Conservation (phyloP, 1,140 invertebrate species). For the Nebria ingens region DNA sequence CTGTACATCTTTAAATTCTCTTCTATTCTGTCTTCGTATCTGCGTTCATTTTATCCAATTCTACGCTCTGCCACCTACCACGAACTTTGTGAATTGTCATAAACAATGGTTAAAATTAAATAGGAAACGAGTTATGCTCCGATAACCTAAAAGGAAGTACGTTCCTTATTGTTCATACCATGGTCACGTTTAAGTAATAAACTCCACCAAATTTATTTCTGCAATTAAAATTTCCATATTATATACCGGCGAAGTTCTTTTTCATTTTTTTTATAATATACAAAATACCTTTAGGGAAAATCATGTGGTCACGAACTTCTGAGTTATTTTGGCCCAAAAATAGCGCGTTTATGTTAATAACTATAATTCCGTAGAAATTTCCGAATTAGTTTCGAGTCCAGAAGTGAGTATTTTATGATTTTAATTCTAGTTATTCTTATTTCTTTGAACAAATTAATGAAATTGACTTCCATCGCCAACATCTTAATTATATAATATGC, state of each 20-base stretch:
- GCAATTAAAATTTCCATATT: not conserved
- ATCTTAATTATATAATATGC: too few species aligned
- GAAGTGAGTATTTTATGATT: too few species aligned
- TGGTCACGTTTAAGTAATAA: not conserved
- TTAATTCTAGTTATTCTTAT: too few species aligned
- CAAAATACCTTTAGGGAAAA: not conserved
- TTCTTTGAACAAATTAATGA: too few species aligned
- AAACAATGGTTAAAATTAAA: not conserved
- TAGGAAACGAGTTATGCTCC: not conserved
- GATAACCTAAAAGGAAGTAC: not conserved
- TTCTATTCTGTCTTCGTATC: too few species aligned
- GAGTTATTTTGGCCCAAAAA: not conserved
- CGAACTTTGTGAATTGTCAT: not conserved
- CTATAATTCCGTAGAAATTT: too few species aligned
- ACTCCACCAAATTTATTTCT: not conserved
- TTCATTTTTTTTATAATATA: constrained; percentile 1
- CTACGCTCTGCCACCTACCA: too few species aligned
- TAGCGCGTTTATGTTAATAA: not conserved
- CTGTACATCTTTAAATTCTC: too few species aligned
- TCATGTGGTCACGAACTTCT: not conserved
- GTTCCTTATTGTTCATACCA: not conserved
- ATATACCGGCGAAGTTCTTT: not conserved
- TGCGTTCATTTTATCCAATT: too few species aligned
- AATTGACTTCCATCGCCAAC: too few species aligned
- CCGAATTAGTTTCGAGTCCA: too few species aligned